Evolutionary conservation across 2,888 invertebrate species (phyloP), one percentile per base, ranked within the genome.

Genomic region (Sarcophaga caerulescens): DNA sequence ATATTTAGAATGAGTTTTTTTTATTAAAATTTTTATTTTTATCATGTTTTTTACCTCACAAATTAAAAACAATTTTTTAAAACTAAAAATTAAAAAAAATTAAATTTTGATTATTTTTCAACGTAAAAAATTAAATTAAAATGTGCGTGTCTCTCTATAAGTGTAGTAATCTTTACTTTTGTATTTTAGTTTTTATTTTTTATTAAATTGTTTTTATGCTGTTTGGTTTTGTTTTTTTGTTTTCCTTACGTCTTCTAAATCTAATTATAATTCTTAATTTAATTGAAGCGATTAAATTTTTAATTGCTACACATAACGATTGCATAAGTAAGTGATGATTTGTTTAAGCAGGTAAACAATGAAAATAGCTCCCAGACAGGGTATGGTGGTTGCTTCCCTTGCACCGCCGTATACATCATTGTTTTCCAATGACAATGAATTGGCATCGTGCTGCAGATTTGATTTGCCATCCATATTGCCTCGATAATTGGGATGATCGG

Each of bases 401-500:
- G 77, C 81, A 12, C 44, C 68, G 66, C 25, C 80, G 21, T 73
- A 82, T 0, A 75, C 78, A 62, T 69, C 81, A 81, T 92, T 92
- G 87, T 90, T 90, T 75, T 92, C 92, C 78, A 93, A 91, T 68
- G 93, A 92, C 14, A 93, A 83, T 52, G 92, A 92, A 79, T 93
- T 91, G 80, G 93, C 93, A 85, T 93, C 93, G 44, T 93, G 92
- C 66, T 92, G 92, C 62, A 87, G 86, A 2, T 88, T 73, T 82
- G 84, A 90, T 63, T 92, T 92, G 1, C 90, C 88, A 85, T 93
- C 92, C 25, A 79, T n/a, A 68, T 66, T 78, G 62, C 89, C 90
- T 63, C 92, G 90, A 71, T 92, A 92, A 83, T 90, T 92, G 81
- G 91, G 90, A 87, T 92, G 92, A 89, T 93, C 93, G 21, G 92